Percentiles rank a stretch among this genome's conserved stretches.
Evolutionary conservation across 2,113 vertebrate genomes (phyloP).

Genomic region (Microcebus lehilahytsara): DNA sequence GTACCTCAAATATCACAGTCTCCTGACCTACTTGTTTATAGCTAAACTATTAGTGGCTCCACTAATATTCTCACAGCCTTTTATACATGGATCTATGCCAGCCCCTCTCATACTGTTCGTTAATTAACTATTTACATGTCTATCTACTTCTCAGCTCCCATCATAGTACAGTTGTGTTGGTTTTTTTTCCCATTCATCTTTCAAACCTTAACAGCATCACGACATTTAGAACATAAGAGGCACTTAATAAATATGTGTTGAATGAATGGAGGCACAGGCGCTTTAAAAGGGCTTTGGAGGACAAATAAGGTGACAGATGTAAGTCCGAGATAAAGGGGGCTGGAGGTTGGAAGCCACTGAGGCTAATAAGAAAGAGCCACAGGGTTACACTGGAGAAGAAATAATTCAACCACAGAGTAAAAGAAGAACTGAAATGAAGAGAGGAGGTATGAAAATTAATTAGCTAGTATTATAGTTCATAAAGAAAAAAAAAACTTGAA

Average conservation of each 20-base stretch:
- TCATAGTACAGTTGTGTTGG: not conserved
- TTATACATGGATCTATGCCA: too few relatives aligned
- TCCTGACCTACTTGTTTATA: not conserved
- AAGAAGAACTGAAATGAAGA: not conserved
- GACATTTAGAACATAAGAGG: not conserved
- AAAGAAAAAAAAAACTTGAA: not conserved
- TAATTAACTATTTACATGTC: not conserved
- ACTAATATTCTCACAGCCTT: not conserved
- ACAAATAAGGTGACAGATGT: not conserved
- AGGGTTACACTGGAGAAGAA: not conserved
- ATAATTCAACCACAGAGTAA: not conserved
- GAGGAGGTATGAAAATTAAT: not conserved
- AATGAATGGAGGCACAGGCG: not conserved
- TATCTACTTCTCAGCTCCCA: not conserved
- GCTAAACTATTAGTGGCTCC: not conserved
- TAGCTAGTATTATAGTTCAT: not conserved
- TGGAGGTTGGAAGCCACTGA: not conserved
- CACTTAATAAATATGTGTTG: conserved; percentile 23
- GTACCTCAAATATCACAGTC: not conserved
- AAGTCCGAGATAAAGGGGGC: not conserved
- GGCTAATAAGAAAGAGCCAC: not conserved
- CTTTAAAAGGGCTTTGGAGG: not conserved
- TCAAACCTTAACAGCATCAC: not conserved
- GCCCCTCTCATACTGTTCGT: not conserved
- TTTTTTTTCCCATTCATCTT: not conserved